Evolutionary conservation across 2,113 vertebrate genomes (phyloP), one percentile per base, ranked within the genome.

Genomic region (Mobula hypostoma): DNA sequence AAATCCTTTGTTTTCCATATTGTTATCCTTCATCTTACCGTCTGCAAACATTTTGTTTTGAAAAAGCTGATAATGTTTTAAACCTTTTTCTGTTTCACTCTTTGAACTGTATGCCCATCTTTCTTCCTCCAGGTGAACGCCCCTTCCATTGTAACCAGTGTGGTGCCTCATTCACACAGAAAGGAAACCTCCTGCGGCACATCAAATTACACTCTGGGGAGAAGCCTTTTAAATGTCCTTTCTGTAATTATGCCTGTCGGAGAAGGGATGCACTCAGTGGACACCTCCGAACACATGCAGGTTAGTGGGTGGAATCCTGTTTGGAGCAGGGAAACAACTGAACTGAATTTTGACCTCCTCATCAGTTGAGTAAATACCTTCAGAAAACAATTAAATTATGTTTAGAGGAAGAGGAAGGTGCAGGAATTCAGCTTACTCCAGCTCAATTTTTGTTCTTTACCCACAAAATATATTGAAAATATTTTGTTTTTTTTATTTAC

Each of bases 141-240:
- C 98, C 98, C 0, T 99, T 99, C 97, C 98, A 98, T 94, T 99
- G 98, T 96, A 99, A 98, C 97, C 98, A 99, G 97, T 99, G 98
- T 0, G 98, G 98, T 2, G 98, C 98, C 94, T 99, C 98, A 95
- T 99, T 99, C 96, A 99, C 98, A 24, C 98, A 99, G 96, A 99
- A 99, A 95, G 98, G 98, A n/a, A 99, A 99, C 96, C 96, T 99
- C 94, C 95, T 99, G 94, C 98, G 98, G 2, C 98, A 99, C 96
- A 99, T 99, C 96, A 99, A 99, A 95, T 96, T 99, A 95, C 98
- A 99, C 95, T 99, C 98, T 0, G 98, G 98, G 58, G 98, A 99
- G 96, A 99, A 99, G 95, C 98, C 98, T 95, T 99, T 99, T 97
- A 99, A 99, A 95, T 99, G 98, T 94, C 98, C 97, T 94, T 97